Evolutionary conservation across 2,797 vertebrate genomes (phyloP).

Genomic region (Mareca strepera): DNA sequence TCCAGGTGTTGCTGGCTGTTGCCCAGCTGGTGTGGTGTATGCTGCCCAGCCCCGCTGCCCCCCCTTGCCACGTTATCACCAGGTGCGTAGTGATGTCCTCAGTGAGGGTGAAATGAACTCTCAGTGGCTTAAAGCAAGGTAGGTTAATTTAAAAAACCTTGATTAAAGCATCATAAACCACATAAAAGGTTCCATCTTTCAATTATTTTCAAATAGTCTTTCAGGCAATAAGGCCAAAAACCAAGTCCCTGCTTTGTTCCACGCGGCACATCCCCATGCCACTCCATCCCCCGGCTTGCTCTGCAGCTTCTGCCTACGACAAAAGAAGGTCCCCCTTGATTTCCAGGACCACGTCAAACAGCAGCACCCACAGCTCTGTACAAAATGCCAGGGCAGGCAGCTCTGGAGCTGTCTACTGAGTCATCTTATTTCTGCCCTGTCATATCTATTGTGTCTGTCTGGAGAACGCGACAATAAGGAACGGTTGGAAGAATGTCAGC

Average conservation of each 20-base stretch:
- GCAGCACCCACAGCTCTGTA: background rate
- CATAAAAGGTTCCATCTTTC: conserved; percentile 64
- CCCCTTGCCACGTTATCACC: background rate
- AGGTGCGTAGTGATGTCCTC: conserved; percentile 27
- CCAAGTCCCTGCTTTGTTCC: background rate
- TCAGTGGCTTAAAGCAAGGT: conserved; percentile 59
- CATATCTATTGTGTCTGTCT: background rate
- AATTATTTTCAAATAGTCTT: conserved; percentile 67
- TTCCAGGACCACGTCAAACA: accelerated
- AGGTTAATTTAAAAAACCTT: conserved; percentile 76
- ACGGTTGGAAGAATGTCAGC: background rate
- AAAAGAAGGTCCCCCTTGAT: accelerated
- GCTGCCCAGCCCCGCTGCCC: too few species aligned
- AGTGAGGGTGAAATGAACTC: conserved; percentile 43
- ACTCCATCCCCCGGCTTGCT: background rate
- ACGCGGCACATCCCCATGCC: background rate
- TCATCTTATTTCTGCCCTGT: background rate
- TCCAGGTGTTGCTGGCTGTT: background rate
- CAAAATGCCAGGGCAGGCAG: background rate
- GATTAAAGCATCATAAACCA: conserved; percentile 61
- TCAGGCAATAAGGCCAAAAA: conserved; percentile 7
- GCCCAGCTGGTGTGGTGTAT: too few species aligned
- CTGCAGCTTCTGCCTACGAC: background rate
- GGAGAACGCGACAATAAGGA: background rate
- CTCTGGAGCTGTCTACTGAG: background rate